Conservation (phyloP, 2,888 invertebrate genomes). For the Escarpia spicata region DNA sequence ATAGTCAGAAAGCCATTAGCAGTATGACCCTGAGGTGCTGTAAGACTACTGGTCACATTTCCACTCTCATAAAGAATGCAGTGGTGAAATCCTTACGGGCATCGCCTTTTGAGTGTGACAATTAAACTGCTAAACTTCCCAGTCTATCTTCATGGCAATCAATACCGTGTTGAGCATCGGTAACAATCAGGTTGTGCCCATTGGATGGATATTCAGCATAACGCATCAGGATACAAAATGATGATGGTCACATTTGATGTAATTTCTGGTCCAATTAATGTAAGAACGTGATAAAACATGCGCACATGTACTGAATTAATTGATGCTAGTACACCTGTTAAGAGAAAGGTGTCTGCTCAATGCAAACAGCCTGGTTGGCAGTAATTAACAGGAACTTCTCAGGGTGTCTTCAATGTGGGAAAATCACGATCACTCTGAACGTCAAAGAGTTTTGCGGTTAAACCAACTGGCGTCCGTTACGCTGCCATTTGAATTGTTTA, state of each 20-base stretch:
- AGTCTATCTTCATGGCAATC: background rate
- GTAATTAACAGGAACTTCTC: no score
- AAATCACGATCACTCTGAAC: no score
- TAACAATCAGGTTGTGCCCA: no score
- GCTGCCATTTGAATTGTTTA: no score
- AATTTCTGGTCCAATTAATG: background rate
- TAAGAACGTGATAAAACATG: background rate
- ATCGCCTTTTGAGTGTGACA: background rate
- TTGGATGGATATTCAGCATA: no score
- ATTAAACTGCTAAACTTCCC: background rate
- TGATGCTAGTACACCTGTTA: background rate
- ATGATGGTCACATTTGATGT: background rate
- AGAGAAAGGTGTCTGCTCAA: background rate
- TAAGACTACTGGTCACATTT: background rate
- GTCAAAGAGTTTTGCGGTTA: no score
- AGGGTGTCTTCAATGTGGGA: no score
- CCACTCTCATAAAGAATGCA: constrained; percentile 5
- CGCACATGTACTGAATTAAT: background rate
- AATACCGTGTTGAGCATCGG: background rate
- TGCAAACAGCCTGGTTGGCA: no score
- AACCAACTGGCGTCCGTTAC: no score
- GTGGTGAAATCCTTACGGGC: background rate
- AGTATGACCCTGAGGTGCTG: background rate
- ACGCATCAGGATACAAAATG: background rate
- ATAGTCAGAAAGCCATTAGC: background rate